phyloP scores from a whole-genome alignment of 2,888 invertebrate genomes.

The Caenorhabditis sp. region DNA sequence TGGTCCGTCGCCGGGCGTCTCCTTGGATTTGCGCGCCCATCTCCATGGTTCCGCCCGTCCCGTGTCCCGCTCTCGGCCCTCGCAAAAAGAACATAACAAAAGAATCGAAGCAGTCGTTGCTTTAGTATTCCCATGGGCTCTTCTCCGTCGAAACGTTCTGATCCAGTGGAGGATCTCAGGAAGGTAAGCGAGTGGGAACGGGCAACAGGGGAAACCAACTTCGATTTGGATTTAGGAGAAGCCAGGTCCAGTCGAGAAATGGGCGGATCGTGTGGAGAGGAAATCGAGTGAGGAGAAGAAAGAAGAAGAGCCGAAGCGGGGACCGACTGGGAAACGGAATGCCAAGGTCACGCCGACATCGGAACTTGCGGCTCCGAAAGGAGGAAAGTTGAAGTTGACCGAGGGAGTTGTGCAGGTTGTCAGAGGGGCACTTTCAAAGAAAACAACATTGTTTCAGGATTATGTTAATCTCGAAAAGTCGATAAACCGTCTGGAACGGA shows the following conservation, averaged over 20 bases:
- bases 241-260: constrained; percentile 49
- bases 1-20: constrained; percentile 24
- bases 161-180: constrained; percentile 32
- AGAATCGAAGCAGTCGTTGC: constrained; percentile 12
- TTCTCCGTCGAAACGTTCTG: constrained; percentile 48
- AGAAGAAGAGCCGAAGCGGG: constrained; percentile 31
- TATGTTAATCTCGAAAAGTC: constrained; percentile 84
- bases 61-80: not conserved
- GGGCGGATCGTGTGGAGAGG: constrained; percentile 51
- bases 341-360: constrained; percentile 57
- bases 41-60: constrained; percentile 14
- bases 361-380: constrained; percentile 22
- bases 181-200: constrained; percentile 19
- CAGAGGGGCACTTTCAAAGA: no score
- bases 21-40: constrained; percentile 16
- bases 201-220: no score
- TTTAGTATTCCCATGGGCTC: constrained; percentile 43
- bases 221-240: constrained; percentile 46
- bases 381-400: constrained; percentile 77
- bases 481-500: constrained; percentile 82
- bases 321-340: constrained; percentile 43
- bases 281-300: constrained; percentile 10
- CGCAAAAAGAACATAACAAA: constrained; percentile 40
- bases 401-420: constrained; percentile 78
- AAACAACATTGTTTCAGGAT: constrained; percentile 59